Conservation (phyloP, 1,140 invertebrate genomes). For the Battus philenor region DNA sequence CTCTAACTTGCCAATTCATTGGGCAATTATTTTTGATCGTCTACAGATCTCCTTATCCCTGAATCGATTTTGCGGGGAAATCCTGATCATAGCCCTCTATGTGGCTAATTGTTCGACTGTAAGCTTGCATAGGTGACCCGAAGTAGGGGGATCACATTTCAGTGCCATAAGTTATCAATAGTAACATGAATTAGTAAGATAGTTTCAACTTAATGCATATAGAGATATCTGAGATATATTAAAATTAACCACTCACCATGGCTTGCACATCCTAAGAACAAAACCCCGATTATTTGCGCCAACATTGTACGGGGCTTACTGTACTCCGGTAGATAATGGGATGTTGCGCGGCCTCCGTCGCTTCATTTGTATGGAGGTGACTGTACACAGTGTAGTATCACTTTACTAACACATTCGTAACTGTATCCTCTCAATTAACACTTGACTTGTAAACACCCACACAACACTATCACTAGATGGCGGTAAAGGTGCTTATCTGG, state of each 20-base stretch:
- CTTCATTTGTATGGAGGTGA: conserved; percentile 47
- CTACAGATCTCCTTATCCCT: too few species aligned
- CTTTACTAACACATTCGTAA: conserved; percentile 32
- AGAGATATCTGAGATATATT: too few species aligned
- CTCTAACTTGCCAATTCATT: too few species aligned
- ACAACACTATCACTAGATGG: conserved; percentile 1
- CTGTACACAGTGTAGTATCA: conserved; percentile 32
- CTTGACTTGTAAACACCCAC: conserved; percentile 7
- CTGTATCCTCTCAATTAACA: conserved; percentile 14
- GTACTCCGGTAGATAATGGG: conserved; percentile 25
- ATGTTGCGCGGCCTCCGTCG: conserved; percentile 33
- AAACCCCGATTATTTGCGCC: conserved; percentile 22
- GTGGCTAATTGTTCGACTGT: too few species aligned
- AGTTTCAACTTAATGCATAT: too few species aligned
- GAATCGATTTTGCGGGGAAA: too few species aligned
- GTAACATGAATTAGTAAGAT: too few species aligned
- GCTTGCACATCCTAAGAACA: conserved; percentile 41
- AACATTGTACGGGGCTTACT: conserved; percentile 43
- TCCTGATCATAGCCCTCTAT: too few species aligned
- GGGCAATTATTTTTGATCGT: too few species aligned
- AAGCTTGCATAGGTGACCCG: too few species aligned
- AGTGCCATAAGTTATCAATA: too few species aligned
- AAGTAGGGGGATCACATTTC: too few species aligned
- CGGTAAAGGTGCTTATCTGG: conserved; percentile 22
- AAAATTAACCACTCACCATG: conserved; percentile 39